A percentile compares a stretch with the other conserved stretches of the same genome.
Conservation (phyloP, 2,888 invertebrate genomes). For the Himalopsyche japonica region DNA sequence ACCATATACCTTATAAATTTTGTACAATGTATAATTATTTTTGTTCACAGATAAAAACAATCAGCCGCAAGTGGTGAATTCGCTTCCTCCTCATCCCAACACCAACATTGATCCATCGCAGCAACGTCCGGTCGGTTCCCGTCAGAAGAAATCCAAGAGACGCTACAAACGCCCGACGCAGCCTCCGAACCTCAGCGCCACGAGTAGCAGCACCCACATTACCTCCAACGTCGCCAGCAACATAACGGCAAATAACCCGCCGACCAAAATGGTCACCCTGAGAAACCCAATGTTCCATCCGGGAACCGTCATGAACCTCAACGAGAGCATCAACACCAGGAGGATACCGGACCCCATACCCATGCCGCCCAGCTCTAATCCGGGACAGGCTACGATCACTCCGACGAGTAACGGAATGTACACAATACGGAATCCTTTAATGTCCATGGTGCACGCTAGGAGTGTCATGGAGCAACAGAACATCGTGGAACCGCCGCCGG, state of each 20-base stretch:
- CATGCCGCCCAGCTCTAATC: conserved; percentile 51
- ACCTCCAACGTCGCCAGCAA: conserved; percentile 27
- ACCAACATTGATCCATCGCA: conserved; percentile 11
- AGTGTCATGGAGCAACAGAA: conserved; percentile 42
- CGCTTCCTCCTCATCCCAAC: conserved; percentile 43
- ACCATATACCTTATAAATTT: too few species aligned
- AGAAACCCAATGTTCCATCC: conserved; percentile 79
- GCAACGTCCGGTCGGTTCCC: not conserved
- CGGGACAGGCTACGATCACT: conserved; percentile 58
- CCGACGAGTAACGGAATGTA: conserved; percentile 73
- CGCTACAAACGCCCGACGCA: conserved; percentile 52
- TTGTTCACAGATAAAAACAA: not conserved
- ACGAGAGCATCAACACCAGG: conserved; percentile 44
- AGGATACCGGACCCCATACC: conserved; percentile 56
- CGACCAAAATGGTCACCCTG: conserved; percentile 72
- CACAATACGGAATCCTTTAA: conserved; percentile 76
- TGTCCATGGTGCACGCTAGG: conserved; percentile 60
- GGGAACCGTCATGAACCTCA: conserved; percentile 53
- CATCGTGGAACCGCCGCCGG: not conserved
- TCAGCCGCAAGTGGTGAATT: not conserved
- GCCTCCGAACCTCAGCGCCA: conserved; percentile 25
- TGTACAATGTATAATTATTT: not conserved
- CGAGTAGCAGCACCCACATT: not conserved
- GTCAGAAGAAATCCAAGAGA: not conserved
- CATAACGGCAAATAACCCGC: conserved; percentile 43